phyloP scores from a whole-genome alignment of 2,888 invertebrate genomes.

The Tipula vernalis region DNA sequence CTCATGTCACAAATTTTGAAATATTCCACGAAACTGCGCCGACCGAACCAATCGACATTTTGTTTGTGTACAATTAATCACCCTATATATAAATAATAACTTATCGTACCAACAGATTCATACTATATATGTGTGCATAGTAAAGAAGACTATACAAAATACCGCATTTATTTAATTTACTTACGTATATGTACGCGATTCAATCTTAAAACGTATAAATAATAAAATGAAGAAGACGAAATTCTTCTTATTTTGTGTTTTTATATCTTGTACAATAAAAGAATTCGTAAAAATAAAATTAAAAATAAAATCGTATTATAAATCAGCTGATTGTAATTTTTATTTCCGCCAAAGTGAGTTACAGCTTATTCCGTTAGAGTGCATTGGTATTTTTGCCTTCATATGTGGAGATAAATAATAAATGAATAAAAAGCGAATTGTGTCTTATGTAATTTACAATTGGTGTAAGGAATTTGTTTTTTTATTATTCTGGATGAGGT shows the following conservation, averaged over 20 bases:
- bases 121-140: neutral
- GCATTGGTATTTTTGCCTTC: neutral
- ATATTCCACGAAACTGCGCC: neutral
- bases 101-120: neutral
- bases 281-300: neutral
- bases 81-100: neutral
- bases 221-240: neutral
- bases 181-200: neutral
- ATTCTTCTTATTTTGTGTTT: neutral
- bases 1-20: neutral
- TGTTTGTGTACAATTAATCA: neutral
- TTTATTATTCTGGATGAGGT: neutral
- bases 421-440: neutral
- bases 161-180: neutral
- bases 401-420: neutral
- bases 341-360: neutral
- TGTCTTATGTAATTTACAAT: neutral
- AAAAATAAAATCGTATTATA: neutral
- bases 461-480: neutral
- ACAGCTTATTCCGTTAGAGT: constrained; percentile 4
- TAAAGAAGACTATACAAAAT: neutral
- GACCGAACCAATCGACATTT: neutral
- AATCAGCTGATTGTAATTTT: neutral
- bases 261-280: neutral
- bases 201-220: neutral